These are phyloP conservation scores for Nothoprocta pentlandii DNA, from an alignment of 2,113 vertebrate genomes.

Conservation along the genomic window DNA sequence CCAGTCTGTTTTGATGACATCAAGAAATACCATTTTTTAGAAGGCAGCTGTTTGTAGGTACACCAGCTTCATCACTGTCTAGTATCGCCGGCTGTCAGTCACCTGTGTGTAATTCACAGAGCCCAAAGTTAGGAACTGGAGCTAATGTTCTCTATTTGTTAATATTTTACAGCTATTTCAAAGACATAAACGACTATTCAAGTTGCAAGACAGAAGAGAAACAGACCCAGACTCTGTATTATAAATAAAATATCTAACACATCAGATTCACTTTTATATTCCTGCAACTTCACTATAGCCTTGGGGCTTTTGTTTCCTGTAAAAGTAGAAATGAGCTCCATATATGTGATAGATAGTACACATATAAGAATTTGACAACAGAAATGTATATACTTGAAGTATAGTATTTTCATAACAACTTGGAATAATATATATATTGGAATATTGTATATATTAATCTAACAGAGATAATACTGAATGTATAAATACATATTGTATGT, in stretches of 20 bases:
- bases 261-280: neutral
- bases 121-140: neutral
- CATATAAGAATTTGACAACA: neutral
- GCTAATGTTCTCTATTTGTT: neutral
- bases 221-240: neutral
- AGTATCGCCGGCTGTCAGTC: neutral
- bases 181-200: neutral
- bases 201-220: neutral
- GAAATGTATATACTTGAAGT: neutral
- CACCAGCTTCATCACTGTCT: neutral
- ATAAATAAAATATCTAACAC: neutral
- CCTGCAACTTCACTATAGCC: neutral
- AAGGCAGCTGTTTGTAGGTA: neutral
- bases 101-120: neutral
- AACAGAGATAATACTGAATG: neutral
- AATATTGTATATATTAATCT: neutral
- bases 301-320: neutral
- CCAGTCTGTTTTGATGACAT: neutral
- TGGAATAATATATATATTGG: neutral
- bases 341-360: neutral
- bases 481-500: conserved; percentile 20
- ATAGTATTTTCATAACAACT: neutral
- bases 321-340: neutral
- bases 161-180: conserved; percentile 1
- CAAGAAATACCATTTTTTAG: neutral